Conservation (phyloP, 2,113 vertebrate genomes). For the Noctilio leporinus region DNA sequence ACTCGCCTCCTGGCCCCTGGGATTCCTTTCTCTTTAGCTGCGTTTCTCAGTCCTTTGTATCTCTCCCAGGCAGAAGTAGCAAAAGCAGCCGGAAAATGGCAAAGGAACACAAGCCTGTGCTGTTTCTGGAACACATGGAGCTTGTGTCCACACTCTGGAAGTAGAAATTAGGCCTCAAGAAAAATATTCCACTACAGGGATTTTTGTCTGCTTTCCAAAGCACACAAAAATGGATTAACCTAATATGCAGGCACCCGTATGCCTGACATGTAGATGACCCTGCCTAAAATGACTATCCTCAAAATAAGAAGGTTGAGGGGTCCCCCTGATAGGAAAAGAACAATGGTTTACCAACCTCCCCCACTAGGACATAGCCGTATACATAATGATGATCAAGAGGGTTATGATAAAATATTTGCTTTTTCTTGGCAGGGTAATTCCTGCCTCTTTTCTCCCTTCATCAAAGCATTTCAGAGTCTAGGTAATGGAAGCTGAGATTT, state of each 20-base stretch:
- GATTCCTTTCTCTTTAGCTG: constrained; percentile 53
- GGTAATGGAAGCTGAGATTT: neutral
- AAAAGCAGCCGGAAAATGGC: constrained; percentile 42
- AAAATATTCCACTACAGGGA: constrained; percentile 36
- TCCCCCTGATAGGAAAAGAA: neutral
- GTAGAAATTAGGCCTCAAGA: constrained; percentile 42
- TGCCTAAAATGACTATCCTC: neutral
- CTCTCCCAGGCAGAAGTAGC: constrained; percentile 27
- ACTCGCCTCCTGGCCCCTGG: constrained; percentile 44
- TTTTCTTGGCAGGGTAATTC: neutral
- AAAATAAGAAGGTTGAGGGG: neutral
- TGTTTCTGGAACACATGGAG: constrained; percentile 48
- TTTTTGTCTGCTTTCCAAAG: constrained; percentile 53
- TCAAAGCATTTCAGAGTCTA: neutral
- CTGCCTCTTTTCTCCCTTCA: neutral
- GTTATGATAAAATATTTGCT: neutral
- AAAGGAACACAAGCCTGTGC: constrained; percentile 34
- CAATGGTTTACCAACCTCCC: neutral
- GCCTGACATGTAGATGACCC: constrained; percentile 32
- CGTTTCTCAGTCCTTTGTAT: constrained; percentile 27
- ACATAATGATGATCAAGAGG: no score
- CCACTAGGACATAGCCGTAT: neutral
- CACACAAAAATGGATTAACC: constrained; percentile 17
- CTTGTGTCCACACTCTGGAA: constrained; percentile 43
- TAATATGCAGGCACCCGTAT: constrained; percentile 8